Base-by-base conservation (phyloP, 2,888 invertebrate genomes). In the Palloptera scutellata region DNA sequence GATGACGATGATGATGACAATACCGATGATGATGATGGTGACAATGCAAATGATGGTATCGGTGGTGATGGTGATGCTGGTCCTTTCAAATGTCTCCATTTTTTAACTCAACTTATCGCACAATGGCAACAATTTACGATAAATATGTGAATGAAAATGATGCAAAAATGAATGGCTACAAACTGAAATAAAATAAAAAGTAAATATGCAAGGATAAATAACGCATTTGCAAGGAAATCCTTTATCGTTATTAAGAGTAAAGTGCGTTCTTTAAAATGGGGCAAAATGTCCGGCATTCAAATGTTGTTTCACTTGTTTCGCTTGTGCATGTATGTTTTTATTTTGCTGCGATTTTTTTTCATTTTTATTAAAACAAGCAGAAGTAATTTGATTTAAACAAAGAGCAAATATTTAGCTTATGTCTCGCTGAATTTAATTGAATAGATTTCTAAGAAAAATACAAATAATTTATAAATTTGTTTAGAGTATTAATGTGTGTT, bases 321-420 rank as follows among this genome's bases (percentile, higher is more conserved):
- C n/a, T 30, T 30, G 30, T 30, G 6, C 6, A 30, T 30, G 15
- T 51, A 3, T n/a, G 4, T 54, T 8, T 54, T n/a, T 48, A 15
- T 48, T 13, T 48, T 13, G 13, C 3, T 48, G 48, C 10, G 48
- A 61, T 55, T 61, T 51, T 51, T 55, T 55, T 43, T 57, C 55
- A 52, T 61, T 51, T 51, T 55, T 55, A 54, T 57, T 61, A 52
- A 66, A 66, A 66, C 61, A 66, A 66, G 61, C 66, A 57, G 61
- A 53, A 66, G 48, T 61, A 66, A 66, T 66, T 61, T 66, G 45
- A 66, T 66, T 66, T 55, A 48, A 40, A 40, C 48, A 55, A 55
- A 13, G 30, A 30, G 30, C 30, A 30, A 30, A 30, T 30, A 30
- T 30, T 30, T n/a, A n/a, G n/a, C n/a, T 4, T 30, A 4, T 30